Evolutionary conservation across 2,113 vertebrate genomes (phyloP).

Genomic region (Myanophis thanlyinensis): DNA sequence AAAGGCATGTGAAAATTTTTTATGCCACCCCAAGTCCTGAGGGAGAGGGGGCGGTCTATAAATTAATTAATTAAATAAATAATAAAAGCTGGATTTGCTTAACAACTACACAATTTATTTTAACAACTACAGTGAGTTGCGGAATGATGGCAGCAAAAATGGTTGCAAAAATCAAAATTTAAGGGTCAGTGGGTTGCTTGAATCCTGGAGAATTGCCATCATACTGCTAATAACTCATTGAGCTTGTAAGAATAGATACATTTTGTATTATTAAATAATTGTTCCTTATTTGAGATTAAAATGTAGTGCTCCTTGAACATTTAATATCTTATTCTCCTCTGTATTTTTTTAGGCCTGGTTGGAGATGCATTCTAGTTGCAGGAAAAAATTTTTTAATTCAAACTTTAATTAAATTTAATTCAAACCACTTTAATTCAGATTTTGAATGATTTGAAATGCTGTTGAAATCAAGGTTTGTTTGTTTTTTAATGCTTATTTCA

Average conservation of each 20-base stretch:
- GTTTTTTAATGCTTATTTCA: not conserved
- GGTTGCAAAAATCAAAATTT: not conserved
- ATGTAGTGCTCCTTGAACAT: not conserved
- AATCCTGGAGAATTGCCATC: not conserved
- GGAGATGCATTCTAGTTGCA: not conserved
- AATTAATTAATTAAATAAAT: no score
- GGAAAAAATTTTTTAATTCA: not conserved
- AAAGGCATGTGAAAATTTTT: no score
- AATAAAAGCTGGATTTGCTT: no score
- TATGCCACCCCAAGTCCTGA: no score
- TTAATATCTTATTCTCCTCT: not conserved
- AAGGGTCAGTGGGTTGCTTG: not conserved
- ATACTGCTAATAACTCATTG: not conserved
- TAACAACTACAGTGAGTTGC: no score
- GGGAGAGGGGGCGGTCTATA: no score
- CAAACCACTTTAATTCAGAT: not conserved
- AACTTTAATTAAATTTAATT: not conserved
- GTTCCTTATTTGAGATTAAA: not conserved
- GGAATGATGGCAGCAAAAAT: no score
- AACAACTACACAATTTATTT: no score
- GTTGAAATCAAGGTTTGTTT: not conserved
- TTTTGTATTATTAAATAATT: not conserved
- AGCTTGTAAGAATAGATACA: not conserved
- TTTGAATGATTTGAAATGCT: not conserved
- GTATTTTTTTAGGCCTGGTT: not conserved